Evolutionary conservation across 2,797 vertebrate species (phyloP).

Genomic region (Myotis planiceps): DNA sequence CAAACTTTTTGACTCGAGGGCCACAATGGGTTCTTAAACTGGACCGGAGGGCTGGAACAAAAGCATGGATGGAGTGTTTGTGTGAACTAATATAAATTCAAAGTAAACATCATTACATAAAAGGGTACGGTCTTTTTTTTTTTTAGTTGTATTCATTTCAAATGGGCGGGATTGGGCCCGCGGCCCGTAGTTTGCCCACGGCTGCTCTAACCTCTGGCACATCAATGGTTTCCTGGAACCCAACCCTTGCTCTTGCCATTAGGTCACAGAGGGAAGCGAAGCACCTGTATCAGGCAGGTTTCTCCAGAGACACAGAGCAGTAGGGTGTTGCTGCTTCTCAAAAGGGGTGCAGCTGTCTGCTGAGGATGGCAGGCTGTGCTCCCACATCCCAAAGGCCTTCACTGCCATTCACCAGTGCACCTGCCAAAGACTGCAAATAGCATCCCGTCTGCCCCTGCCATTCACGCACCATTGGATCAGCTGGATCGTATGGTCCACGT

Average conservation of each 20-base stretch:
- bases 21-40: too few species aligned
- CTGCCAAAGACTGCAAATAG: background rate
- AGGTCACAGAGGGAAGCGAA: background rate
- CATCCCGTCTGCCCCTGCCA: background rate
- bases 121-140: too few species aligned
- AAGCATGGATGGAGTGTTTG: too few species aligned
- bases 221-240: background rate
- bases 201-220: too few species aligned
- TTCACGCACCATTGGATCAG: background rate
- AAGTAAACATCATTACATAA: too few species aligned
- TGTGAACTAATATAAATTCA: too few species aligned
- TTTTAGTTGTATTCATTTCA: too few species aligned
- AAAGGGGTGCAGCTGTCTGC: background rate
- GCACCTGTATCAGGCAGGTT: background rate
- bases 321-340: background rate
- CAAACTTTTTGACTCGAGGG: too few species aligned
- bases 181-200: too few species aligned
- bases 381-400: background rate
- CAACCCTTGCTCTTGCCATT: background rate
- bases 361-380: too few species aligned
- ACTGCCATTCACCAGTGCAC: background rate
- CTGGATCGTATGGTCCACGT: background rate
- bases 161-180: too few species aligned
- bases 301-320: background rate
- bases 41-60: too few species aligned